Evolutionary conservation across 2,888 invertebrate species (phyloP).

Genomic region (Apamea anceps): DNA sequence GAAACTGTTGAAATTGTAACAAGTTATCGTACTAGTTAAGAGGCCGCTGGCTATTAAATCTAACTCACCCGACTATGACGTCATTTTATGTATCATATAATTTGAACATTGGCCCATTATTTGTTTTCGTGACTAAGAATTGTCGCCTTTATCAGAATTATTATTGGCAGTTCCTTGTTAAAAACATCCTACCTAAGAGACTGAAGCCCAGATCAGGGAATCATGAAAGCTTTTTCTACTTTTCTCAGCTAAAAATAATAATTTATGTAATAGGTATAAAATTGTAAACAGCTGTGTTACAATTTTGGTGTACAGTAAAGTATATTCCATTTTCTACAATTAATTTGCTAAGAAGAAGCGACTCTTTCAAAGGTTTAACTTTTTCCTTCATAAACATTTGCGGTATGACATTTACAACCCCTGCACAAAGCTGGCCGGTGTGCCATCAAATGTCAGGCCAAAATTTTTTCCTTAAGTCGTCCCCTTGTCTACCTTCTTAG

Average conservation of each 20-base stretch:
- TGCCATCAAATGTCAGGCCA: conserved; percentile 29
- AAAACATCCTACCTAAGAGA: neutral
- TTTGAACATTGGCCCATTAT: conserved; percentile 19
- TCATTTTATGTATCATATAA: conserved; percentile 47
- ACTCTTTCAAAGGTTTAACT: neutral
- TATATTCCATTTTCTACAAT: neutral
- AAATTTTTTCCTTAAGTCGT: neutral
- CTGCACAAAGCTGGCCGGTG: conserved; percentile 4
- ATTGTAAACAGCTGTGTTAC: neutral
- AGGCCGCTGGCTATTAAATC: conserved; percentile 72
- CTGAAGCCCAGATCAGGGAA: neutral
- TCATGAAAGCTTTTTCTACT: neutral
- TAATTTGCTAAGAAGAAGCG: neutral
- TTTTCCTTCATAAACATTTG: conserved; percentile 24
- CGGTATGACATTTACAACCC: conserved; percentile 51
- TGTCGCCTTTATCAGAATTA: neutral
- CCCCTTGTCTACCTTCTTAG: neutral
- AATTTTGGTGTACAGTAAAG: neutral
- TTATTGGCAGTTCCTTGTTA: neutral
- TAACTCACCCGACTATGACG: conserved; percentile 66
- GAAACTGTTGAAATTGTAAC: conserved; percentile 84
- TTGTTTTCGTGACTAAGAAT: conserved; percentile 3
- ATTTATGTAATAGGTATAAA: neutral
- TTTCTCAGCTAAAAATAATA: neutral
- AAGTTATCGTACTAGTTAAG: conserved; percentile 80